Conservation (phyloP, 2,113 vertebrate genomes). For the Siniperca chuatsi region DNA sequence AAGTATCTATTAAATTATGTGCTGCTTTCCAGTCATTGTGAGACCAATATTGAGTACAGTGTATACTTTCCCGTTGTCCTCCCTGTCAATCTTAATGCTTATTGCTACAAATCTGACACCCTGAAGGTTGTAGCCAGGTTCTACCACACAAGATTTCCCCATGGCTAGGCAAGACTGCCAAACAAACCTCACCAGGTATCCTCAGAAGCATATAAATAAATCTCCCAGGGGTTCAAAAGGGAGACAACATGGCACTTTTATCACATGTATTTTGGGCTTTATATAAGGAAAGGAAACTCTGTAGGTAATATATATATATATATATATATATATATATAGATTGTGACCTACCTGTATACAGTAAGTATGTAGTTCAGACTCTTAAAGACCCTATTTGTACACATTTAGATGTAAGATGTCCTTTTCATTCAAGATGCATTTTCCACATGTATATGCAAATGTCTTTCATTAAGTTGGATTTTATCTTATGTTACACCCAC, state of each 20-base stretch:
- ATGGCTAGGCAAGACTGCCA: slow-evolving; percentile 29
- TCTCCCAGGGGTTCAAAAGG: slow-evolving; percentile 32
- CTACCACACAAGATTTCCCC: slow-evolving; percentile 30
- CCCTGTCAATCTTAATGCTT: slow-evolving; percentile 60
- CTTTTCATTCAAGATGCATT: background rate
- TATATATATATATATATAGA: background rate
- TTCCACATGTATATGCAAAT: background rate
- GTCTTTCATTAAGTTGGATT: background rate
- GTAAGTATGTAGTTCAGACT: background rate
- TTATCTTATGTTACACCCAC: background rate
- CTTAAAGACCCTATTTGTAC: background rate
- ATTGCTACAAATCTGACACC: slow-evolving; percentile 66
- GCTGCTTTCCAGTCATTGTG: slow-evolving; percentile 55
- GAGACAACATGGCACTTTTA: slow-evolving; percentile 30
- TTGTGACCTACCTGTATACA: background rate
- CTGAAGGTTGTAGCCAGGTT: slow-evolving; percentile 33
- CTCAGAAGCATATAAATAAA: slow-evolving; percentile 48
- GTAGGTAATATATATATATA: slow-evolving; percentile 7
- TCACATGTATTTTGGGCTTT: slow-evolving; percentile 41
- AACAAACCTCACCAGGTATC: slow-evolving; percentile 47
- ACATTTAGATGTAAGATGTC: background rate
- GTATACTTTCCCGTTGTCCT: slow-evolving; percentile 28
- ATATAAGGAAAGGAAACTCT: slow-evolving; percentile 25
- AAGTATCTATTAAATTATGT: slow-evolving; percentile 64
- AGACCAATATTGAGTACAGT: slow-evolving; percentile 44